Evolutionary conservation across 2,888 invertebrate genomes (phyloP).

Genomic region (Cenopis cana): DNA sequence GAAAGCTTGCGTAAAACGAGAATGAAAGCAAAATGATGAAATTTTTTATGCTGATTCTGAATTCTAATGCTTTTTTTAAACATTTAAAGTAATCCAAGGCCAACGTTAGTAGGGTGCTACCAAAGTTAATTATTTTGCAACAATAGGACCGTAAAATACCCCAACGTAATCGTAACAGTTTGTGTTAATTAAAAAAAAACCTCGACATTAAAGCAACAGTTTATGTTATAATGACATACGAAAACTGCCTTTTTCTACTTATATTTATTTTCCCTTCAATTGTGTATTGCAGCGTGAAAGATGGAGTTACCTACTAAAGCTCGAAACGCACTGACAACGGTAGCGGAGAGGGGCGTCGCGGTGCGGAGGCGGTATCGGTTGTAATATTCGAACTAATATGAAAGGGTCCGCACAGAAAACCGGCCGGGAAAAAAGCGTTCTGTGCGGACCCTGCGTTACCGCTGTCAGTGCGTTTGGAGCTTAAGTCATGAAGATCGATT

Average conservation of each 20-base stretch:
- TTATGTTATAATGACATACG: background rate
- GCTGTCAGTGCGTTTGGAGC: too few relatives aligned
- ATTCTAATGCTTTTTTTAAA: background rate
- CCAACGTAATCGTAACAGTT: background rate
- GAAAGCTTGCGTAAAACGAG: conserved; percentile 28
- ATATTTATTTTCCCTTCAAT: background rate
- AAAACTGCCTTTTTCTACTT: background rate
- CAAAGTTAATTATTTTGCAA: background rate
- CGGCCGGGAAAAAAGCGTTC: too few relatives aligned
- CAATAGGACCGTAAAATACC: background rate
- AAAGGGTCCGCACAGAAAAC: too few relatives aligned
- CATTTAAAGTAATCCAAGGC: background rate
- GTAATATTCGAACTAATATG: too few relatives aligned
- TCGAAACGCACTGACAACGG: too few relatives aligned
- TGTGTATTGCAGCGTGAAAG: background rate
- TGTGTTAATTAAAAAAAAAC: background rate
- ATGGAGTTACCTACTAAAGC: too few relatives aligned
- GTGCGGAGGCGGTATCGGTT: too few relatives aligned
- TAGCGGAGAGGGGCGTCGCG: too few relatives aligned
- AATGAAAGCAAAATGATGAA: conserved; percentile 21
- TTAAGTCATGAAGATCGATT: too few relatives aligned
- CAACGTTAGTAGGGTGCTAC: background rate
- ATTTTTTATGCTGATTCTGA: background rate
- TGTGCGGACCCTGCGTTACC: too few relatives aligned
- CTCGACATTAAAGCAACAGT: background rate